phyloP scores from a whole-genome alignment of 2,797 vertebrate species.

The Cuculus canorus region DNA sequence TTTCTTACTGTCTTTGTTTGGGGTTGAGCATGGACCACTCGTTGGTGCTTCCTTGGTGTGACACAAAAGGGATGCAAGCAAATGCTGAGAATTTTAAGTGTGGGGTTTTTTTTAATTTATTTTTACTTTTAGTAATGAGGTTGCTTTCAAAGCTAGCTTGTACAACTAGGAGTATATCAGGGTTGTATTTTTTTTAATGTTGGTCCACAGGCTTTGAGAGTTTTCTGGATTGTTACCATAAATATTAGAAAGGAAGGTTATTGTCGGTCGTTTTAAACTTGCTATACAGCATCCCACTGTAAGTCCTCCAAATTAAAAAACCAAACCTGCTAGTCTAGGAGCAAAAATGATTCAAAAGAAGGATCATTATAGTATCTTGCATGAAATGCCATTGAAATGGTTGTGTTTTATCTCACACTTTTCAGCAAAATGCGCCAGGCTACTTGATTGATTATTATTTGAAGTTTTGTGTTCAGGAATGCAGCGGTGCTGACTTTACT shows the following conservation, averaged over 20 bases:
- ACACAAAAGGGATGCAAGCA: not conserved
- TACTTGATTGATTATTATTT: not conserved
- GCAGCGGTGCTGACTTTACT: not conserved
- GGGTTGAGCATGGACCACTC: not conserved
- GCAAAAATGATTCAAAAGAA: not conserved
- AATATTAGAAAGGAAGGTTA: not conserved
- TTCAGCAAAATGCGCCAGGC: not conserved
- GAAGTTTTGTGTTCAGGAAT: not conserved
- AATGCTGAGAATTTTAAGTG: not conserved
- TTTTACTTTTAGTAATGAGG: not conserved
- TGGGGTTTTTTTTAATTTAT: not conserved
- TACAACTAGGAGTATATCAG: not conserved
- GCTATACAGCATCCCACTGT: not conserved
- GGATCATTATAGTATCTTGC: not conserved
- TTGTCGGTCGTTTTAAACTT: not conserved
- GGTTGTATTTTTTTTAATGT: not conserved
- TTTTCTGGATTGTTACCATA: not conserved
- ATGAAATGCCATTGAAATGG: not conserved
- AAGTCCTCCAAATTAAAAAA: not conserved
- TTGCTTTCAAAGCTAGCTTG: not conserved
- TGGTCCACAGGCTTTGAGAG: not conserved
- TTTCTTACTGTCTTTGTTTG: not conserved
- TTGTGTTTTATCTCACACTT: not conserved
- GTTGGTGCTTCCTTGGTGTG: not conserved
- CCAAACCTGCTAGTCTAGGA: not conserved